Evolutionary conservation across 2,888 invertebrate genomes (phyloP).

Genomic region (Adela reaumurella): DNA sequence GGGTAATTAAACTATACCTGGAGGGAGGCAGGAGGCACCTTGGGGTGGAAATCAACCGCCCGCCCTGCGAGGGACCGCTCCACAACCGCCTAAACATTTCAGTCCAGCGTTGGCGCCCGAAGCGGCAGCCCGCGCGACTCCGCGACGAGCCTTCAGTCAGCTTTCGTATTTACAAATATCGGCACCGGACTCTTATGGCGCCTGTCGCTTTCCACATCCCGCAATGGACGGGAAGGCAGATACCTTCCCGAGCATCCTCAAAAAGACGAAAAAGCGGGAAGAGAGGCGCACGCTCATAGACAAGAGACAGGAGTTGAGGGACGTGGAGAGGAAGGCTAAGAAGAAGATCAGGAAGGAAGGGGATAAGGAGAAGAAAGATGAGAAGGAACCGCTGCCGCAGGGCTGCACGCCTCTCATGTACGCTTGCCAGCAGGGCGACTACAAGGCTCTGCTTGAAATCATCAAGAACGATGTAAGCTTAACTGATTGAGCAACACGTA

Average conservation of each 20-base stretch:
- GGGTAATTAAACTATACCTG: no score
- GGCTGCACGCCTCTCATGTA: constrained; percentile 88
- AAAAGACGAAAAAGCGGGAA: constrained; percentile 44
- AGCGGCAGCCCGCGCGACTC: constrained; percentile 39
- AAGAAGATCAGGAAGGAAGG: constrained; percentile 19
- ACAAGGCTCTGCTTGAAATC: constrained; percentile 69
- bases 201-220: constrained; percentile 15
- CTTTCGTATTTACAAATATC: constrained; percentile 7
- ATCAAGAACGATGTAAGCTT: constrained; percentile 74
- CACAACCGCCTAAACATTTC: no score
- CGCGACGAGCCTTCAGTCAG: background rate
- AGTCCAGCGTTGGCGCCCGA: constrained; percentile 48
- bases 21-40: background rate
- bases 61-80: constrained; percentile 4
- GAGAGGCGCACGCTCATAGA: constrained; percentile 23
- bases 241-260: constrained; percentile 47
- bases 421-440: constrained; percentile 85
- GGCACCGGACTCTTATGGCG: constrained; percentile 19
- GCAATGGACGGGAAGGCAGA: constrained; percentile 45
- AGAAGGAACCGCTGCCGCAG: constrained; percentile 46
- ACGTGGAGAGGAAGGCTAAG: constrained; percentile 12
- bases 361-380: constrained; percentile 21
- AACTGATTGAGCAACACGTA: no score
- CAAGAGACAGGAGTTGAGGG: constrained; percentile 4
- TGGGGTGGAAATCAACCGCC: constrained; percentile 11